Conservation (phyloP, 2,888 invertebrate species). For the Drosophila basisetae region DNA sequence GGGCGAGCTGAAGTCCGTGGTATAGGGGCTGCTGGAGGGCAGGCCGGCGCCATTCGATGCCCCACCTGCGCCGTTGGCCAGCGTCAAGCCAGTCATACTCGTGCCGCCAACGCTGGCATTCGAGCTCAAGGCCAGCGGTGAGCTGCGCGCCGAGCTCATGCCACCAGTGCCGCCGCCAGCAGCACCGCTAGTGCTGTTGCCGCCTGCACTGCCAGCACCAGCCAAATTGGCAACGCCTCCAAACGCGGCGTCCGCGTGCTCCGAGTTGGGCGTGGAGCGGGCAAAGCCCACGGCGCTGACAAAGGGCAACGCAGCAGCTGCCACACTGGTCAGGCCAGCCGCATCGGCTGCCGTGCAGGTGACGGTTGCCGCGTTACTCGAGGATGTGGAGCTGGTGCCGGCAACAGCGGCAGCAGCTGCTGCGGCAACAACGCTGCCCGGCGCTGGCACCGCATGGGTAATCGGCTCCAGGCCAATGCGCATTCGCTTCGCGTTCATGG, state of each 20-base stretch:
- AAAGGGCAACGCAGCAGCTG: conserved; percentile 79
- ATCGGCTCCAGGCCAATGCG: conserved; percentile 97
- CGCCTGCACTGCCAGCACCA: conserved; percentile 61
- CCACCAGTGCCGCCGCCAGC: conserved; percentile 71
- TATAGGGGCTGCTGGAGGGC: conserved; percentile 84
- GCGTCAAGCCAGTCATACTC: conserved; percentile 76
- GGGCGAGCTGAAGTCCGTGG: conserved; percentile 84
- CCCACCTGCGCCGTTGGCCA: conserved; percentile 80
- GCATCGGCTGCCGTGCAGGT: conserved; percentile 77
- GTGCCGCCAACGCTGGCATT: conserved; percentile 80
- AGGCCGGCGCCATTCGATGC: conserved; percentile 80
- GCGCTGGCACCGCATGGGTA: conserved; percentile 92
- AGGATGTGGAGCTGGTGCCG: conserved; percentile 73
- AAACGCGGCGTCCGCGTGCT: conserved; percentile 77
- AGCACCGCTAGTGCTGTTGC: conserved; percentile 61
- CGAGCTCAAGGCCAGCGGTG: conserved; percentile 83
- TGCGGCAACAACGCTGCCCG: conserved; percentile 83
- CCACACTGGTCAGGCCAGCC: conserved; percentile 72
- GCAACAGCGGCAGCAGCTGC: conserved; percentile 82
- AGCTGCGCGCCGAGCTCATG: conserved; percentile 84
- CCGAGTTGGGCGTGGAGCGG: conserved; percentile 84
- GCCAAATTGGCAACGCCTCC: conserved; percentile 74
- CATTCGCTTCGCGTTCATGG: conserved; percentile 98
- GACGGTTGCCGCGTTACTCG: conserved; percentile 77
- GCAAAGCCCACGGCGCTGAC: conserved; percentile 80